Percentiles rank a stretch among this genome's conserved stretches.
Conservation (phyloP, 1,140 invertebrate species). For the Periplaneta americana region DNA sequence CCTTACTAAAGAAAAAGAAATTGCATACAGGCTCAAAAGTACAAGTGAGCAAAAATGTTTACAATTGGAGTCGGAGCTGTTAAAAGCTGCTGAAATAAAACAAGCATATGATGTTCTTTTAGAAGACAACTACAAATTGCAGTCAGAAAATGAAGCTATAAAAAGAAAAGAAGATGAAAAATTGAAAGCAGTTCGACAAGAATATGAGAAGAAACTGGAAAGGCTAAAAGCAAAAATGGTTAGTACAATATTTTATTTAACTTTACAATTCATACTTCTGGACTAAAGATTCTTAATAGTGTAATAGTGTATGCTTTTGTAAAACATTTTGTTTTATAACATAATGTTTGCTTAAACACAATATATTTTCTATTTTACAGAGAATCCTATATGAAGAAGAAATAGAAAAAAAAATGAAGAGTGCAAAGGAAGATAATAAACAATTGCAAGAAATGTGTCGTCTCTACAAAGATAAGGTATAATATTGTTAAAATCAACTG, state of each 20-base stretch:
- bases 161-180: background rate
- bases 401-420: background rate
- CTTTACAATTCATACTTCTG: no score
- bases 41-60: background rate
- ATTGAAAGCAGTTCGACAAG: background rate
- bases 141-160: background rate
- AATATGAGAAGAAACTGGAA: background rate
- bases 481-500: no score
- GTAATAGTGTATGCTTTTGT: no score
- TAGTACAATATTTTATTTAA: no score
- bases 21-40: background rate
- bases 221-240: background rate
- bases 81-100: background rate
- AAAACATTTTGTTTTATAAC: no score
- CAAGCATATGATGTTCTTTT: background rate
- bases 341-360: no score
- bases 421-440: background rate
- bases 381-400: background rate
- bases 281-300: no score
- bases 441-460: background rate
- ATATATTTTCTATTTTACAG: background rate
- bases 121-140: background rate
- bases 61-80: background rate
- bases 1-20: background rate
- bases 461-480: background rate